Evolutionary conservation across 1,140 invertebrate genomes (phyloP).

Genomic region (Bradynema listronoti): DNA sequence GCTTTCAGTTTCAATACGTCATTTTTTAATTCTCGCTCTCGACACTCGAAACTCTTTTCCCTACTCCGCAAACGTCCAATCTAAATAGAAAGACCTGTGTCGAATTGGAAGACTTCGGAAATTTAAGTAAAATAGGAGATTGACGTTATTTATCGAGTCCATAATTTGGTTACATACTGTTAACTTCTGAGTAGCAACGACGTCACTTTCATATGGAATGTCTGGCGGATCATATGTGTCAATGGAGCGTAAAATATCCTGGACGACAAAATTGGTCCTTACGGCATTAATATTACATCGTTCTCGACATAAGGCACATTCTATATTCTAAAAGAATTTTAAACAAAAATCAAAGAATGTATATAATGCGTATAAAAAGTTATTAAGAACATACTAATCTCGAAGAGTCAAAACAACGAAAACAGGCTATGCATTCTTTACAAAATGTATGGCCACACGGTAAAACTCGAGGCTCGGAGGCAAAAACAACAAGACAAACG

Average conservation of each 20-base stretch:
- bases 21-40: neutral
- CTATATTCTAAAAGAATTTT: constrained; percentile 10
- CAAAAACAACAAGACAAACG: constrained; percentile 23
- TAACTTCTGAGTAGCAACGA: constrained; percentile 27
- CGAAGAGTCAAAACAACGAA: neutral
- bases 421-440: constrained; percentile 6
- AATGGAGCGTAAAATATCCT: constrained; percentile 23
- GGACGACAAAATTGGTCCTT: constrained; percentile 16
- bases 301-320: constrained; percentile 24
- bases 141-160: neutral
- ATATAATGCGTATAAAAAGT: neutral
- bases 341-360: neutral
- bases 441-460: constrained; percentile 30
- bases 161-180: constrained; percentile 2
- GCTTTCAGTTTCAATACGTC: neutral
- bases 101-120: neutral
- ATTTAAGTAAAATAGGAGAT: neutral
- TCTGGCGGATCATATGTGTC: constrained; percentile 10
- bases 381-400: neutral
- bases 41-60: neutral
- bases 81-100: neutral
- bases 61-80: neutral
- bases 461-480: constrained; percentile 16
- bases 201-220: constrained; percentile 3
- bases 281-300: neutral